phyloP scores from a whole-genome alignment of 2,113 vertebrate genomes.

The Uria aalge region DNA sequence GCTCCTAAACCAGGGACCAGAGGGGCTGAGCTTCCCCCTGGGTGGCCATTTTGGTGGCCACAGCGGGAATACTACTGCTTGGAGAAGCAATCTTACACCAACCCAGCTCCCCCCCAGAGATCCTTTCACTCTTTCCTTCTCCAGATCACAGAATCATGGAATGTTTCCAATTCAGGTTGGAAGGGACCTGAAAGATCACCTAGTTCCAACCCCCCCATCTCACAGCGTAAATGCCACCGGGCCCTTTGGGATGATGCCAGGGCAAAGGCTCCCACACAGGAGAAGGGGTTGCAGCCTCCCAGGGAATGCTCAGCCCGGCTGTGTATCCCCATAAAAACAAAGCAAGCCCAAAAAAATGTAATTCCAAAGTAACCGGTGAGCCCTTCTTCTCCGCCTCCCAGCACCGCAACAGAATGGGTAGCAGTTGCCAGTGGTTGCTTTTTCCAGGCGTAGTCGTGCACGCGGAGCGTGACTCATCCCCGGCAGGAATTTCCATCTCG shows the following conservation, averaged over 20 bases:
- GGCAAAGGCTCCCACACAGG: background rate
- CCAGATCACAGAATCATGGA: background rate
- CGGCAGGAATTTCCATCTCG: background rate
- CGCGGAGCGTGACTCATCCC: background rate
- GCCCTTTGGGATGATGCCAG: background rate
- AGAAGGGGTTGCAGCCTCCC: background rate
- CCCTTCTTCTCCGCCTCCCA: background rate
- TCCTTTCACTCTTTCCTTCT: background rate
- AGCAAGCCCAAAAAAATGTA: background rate
- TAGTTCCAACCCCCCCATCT: background rate
- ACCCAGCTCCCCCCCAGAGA: background rate
- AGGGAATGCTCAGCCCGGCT: background rate
- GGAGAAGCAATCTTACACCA: background rate
- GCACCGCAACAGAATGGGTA: background rate
- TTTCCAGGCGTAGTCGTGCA: background rate
- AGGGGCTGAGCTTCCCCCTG: background rate
- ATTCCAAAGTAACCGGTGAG: background rate
- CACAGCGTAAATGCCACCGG: fast-evolving
- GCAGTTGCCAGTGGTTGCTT: background rate
- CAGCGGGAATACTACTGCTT: background rate
- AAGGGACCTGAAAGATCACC: too few relatives aligned
- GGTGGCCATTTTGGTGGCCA: background rate
- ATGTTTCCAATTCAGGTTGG: too few relatives aligned
- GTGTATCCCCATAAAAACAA: background rate
- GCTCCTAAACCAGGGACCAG: background rate